Base-by-base conservation (phyloP, 2,113 vertebrate species). In the Vombatus ursinus region DNA sequence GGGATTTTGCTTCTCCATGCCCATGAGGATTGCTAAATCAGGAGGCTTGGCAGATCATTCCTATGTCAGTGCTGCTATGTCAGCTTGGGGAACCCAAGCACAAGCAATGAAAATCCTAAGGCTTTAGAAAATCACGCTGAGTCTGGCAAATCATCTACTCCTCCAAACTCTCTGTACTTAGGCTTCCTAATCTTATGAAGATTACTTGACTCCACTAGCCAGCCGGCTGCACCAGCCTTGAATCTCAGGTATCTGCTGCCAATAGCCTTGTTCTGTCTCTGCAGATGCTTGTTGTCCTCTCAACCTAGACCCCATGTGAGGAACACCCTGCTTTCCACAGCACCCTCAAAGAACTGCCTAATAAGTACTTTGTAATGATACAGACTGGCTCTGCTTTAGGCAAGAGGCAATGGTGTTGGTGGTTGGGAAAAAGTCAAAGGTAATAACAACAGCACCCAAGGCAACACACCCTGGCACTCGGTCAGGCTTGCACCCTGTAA, bases 371-470 rank as follows among this genome's bases (percentile, higher is more conserved):
- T 84, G n/a, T 84, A 84, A 44, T 44, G 37, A 84, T 8, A 84
- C 16, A 44, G 16, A 84, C 14, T 44, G 37, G 37, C 22, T 16
- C 6, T 84, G 5, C 37, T 84, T 84, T 37, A 84, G 16, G 25
- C 37, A 84, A 44, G n/a, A n/a, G n/a, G 12, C 12, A 77, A 77
- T 3, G 4, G 14, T 95, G 28, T 52, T 26, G 44, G 22, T 52
- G 16, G 49, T 50, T 91, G 5, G 90, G 44, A 89, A 57, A 96
- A 93, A 77, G 48, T 48, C 92, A 93, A 96, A 57, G 31, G 10
- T 93, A 26, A 68, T 31, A 96, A 22, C 22, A 47, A n/a, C 52
- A 93, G 49, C 90, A 51, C 8, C 24, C 26, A 57, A 57, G 54
- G 8, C 24, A 57, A 28, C 28, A 57, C 25, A 26, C 24, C 53